Evolutionary conservation across 2,113 vertebrate genomes (phyloP).

Genomic region (Maccullochella peelii): DNA sequence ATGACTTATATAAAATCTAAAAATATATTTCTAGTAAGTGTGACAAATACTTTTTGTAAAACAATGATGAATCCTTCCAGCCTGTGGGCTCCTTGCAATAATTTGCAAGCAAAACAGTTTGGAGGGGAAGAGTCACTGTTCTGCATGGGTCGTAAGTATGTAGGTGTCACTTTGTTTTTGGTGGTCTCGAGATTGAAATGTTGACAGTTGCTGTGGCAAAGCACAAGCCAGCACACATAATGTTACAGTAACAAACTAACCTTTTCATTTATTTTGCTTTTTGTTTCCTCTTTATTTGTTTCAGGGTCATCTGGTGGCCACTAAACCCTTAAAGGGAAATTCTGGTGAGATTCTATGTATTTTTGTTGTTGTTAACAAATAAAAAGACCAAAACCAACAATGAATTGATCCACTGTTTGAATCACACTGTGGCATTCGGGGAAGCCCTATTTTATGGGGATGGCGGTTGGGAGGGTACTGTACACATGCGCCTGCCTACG

Average conservation of each 20-base stretch:
- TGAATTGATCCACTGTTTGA: not conserved
- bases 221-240: not conserved
- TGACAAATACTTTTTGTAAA: not conserved
- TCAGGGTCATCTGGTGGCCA: not conserved
- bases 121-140: not conserved
- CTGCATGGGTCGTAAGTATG: not conserved
- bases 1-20: constrained; percentile 6
- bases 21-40: constrained; percentile 12
- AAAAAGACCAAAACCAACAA: not conserved
- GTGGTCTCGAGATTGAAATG: constrained; percentile 12
- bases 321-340: not conserved
- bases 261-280: not conserved
- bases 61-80: not conserved
- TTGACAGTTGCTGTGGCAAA: not conserved
- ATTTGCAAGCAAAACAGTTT: not conserved
- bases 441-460: too few relatives aligned
- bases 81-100: not conserved
- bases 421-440: too few relatives aligned
- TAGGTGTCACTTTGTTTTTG: not conserved
- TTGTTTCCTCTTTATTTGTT: not conserved
- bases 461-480: too few relatives aligned
- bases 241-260: not conserved
- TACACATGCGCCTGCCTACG: too few relatives aligned
- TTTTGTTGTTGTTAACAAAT: not conserved
- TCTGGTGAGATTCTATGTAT: not conserved